Percentiles rank a stretch among this genome's conserved stretches.
These are phyloP conservation scores for Drosophila arawakana DNA, from an alignment of 1,140 invertebrate genomes.

Conservation along the genomic window DNA sequence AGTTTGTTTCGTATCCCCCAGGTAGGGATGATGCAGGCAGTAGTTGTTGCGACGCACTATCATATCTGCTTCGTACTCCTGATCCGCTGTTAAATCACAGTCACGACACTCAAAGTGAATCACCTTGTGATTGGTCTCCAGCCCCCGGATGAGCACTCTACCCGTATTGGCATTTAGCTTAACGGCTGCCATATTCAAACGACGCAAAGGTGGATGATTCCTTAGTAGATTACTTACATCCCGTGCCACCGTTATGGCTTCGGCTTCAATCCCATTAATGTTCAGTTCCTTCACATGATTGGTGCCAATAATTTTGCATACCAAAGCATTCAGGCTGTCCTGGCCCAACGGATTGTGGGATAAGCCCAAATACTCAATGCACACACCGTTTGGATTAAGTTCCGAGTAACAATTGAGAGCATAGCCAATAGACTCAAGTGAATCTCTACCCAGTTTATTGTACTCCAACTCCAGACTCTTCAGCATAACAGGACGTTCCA, in stretches of 20 bases:
- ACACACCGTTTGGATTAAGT: neutral
- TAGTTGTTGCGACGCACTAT: conserved; percentile 70
- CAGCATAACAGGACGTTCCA: conserved; percentile 39
- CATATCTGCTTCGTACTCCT: conserved; percentile 63
- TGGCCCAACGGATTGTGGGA: conserved; percentile 53
- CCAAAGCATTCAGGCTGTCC: conserved; percentile 25
- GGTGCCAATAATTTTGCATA: conserved; percentile 39
- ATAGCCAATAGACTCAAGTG: conserved; percentile 42
- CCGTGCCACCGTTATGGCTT: neutral
- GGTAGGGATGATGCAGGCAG: conserved; percentile 11
- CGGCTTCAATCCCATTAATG: conserved; percentile 33
- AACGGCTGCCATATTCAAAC: conserved; percentile 54
- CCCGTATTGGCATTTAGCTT: conserved; percentile 20
- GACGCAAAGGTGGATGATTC: conserved; percentile 41
- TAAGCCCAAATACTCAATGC: conserved; percentile 63
- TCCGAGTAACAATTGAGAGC: conserved; percentile 16
- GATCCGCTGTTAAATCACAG: conserved; percentile 47
- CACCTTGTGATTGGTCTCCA: conserved; percentile 44
- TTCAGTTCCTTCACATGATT: conserved; percentile 54
- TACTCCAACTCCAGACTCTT: conserved; percentile 61
- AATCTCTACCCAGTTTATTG: conserved; percentile 40
- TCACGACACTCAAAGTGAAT: conserved; percentile 56
- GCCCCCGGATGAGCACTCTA: conserved; percentile 15
- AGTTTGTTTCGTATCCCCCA: conserved; percentile 17
- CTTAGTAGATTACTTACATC: conserved; percentile 39